Evolutionary conservation across 2,797 vertebrate species (phyloP).

Genomic region (Vipera latastei): DNA sequence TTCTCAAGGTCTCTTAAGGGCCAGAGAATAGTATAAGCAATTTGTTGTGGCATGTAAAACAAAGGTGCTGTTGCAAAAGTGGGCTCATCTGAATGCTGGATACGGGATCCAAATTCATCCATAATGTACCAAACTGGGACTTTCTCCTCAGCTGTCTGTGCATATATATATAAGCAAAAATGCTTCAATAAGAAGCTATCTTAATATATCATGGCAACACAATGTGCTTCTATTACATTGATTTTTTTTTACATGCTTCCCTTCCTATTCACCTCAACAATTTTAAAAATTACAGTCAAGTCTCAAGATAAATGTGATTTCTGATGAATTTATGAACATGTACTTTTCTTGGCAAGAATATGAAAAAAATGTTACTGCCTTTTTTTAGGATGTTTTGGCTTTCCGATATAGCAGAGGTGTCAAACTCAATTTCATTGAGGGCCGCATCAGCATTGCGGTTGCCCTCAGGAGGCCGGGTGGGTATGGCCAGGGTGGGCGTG

Average conservation of each 20-base stretch:
- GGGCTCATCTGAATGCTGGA: conserved; percentile 85
- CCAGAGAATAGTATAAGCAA: conserved; percentile 91
- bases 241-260: neutral
- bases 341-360: neutral
- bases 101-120: conserved; percentile 93
- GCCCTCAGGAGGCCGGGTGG: too few relatives aligned
- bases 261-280: too few relatives aligned
- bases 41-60: conserved; percentile 78
- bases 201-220: neutral
- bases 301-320: neutral
- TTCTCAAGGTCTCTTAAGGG: conserved; percentile 83
- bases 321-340: neutral
- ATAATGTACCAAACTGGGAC: conserved; percentile 95
- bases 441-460: too few relatives aligned
- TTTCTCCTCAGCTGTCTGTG: conserved; percentile 88
- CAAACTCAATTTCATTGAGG: too few relatives aligned
- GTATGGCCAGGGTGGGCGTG: too few relatives aligned
- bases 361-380: neutral
- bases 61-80: conserved; percentile 85
- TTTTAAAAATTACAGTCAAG: neutral
- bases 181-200: neutral
- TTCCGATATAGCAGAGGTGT: neutral
- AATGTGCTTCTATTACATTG: neutral
- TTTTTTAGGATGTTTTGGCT: neutral
- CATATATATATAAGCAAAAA: neutral